Evolutionary conservation across 2,797 vertebrate species (phyloP), one percentile per base, ranked within the genome.

Genomic region (Typhlichthys eigenmanni): DNA sequence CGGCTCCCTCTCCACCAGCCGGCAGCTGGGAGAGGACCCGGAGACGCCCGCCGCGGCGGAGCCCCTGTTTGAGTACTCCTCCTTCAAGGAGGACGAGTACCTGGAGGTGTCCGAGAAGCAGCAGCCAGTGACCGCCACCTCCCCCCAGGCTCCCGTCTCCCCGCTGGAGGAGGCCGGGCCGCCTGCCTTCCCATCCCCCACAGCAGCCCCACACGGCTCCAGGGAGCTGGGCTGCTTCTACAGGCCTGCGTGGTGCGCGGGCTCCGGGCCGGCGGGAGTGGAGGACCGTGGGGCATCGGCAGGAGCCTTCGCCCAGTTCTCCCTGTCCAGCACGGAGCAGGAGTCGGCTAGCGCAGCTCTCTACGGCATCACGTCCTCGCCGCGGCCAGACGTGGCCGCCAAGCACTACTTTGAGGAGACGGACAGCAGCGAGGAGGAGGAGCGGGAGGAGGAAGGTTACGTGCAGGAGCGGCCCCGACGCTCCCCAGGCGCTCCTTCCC

Each of bases 101-200:
- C 81, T 99, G 61, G 95, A 98, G 80, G 96, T 98, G 55, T 95
- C 95, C 8, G 92, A 96, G 69, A 95, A 94, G 85, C 88, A 91
- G 48, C 53, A 57, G 12, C 73, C 75, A 3, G 72, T 73, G 9
- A 58, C 87, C 55, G 76, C 85, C 64, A 84, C 89, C 61, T 76
- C 94, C 47, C 87, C 87, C 68, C 84, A 94, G 68, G 86, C 92
- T 45, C 93, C 86, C 57, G 92, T 94, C 73, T 93, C 95, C 52
- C 91, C 88, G 0, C 76, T 90, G 12, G 91, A 93, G 68, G 93
- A 94, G 70, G 82, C 84, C 64, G 91, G 91, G 68, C 72, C 90
- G 2, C 91, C 92, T 69, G 87, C 92, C 17, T 82, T 85, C 17
- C 83, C 83, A 55, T 79, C 91, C n/a, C 75, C 91, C 32, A 38